Evolutionary conservation across 2,888 invertebrate species (phyloP), one percentile per base, ranked within the genome.

Genomic region (Agrenia bidenticulata): DNA sequence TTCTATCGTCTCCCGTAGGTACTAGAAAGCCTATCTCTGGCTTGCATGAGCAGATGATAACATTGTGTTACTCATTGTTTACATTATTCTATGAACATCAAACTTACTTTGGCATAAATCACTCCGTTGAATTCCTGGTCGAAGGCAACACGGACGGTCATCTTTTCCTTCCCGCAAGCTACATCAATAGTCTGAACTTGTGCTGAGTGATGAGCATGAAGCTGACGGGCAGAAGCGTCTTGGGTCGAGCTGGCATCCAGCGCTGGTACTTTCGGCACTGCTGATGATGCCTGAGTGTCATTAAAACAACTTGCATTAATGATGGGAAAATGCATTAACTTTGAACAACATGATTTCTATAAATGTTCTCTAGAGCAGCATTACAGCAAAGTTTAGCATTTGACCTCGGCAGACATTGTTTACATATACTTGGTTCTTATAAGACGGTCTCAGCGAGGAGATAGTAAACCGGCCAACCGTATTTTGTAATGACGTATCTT

Each of bases 121-220:
- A 90, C 84, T 0, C 91, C 91, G 73, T 89, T 85, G 78, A 89
- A 91, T 19, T 81, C 82, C 68, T 87, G 84, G 79, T 89, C 89
- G 79, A 90, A 91, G 79, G 89, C 88, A 11, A 90, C 85, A 73
- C 87, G 86, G 66, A 90, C 89, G 1, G 87, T 88, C 90, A 91
- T 90, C 86, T 87, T 87, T 71, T 89, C 89, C 78, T 89, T 90
- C 64, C 88, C 87, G 77, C 90, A 90, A 76, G 88, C 84, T 0
- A 90, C 90, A 45, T 88, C 85, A 63, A 90, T 85, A 0, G 84
- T 85, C 77, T 89, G 88, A 73, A 90, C 88, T 74, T 89, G 89
- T 1, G 90, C 88, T 49, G 88, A 89, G 77, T 89, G 89, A 27
- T 70, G 69, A n/a, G 37, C 59, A 32, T 61, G 58, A 24, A 56